Evolutionary conservation across 2,113 vertebrate species (phyloP).

Genomic region (Mormoops blainvillei): DNA sequence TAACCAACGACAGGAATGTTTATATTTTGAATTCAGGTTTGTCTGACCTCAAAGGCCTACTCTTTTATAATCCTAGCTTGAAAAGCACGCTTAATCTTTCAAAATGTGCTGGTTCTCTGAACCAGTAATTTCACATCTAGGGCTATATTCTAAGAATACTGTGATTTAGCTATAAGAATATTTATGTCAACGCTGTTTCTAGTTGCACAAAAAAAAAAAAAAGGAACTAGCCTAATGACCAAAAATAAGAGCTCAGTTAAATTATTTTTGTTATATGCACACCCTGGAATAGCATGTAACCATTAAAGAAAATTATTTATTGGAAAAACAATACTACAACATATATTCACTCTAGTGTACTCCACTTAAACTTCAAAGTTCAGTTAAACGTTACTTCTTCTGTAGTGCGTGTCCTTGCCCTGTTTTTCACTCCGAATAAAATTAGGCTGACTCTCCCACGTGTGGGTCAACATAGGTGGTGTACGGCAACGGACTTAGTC

Average conservation of each 20-base stretch:
- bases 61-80: neutral
- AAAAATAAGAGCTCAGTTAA: neutral
- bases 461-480: rapidly evolving
- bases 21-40: neutral
- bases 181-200: neutral
- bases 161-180: neutral
- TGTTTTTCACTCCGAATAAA: neutral
- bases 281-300: neutral
- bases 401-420: rapidly evolving
- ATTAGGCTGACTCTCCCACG: neutral
- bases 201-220: neutral
- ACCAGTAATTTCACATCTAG: neutral
- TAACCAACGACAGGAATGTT: neutral
- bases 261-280: neutral
- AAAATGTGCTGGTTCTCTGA: neutral
- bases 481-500: rapidly evolving
- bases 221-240: neutral
- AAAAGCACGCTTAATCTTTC: neutral
- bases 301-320: neutral
- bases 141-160: neutral
- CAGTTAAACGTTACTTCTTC: neutral
- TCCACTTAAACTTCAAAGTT: neutral
- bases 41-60: neutral
- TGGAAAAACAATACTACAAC: neutral
- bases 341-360: neutral